Evolutionary conservation across 2,113 vertebrate species (phyloP).

Genomic region (Bambusicola thoracicus): DNA sequence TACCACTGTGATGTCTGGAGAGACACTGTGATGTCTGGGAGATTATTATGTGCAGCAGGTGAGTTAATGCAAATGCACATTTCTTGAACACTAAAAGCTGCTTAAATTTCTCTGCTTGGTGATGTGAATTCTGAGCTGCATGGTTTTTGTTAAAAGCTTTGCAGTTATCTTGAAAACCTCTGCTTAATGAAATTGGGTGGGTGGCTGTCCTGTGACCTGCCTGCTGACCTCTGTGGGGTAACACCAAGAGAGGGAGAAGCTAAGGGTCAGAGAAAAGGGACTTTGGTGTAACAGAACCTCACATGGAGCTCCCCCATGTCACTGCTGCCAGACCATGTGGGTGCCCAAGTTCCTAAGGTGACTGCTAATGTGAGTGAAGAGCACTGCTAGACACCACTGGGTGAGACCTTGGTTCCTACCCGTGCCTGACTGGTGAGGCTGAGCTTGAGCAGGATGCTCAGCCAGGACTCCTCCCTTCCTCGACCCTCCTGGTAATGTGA

Average conservation of each 20-base stretch:
- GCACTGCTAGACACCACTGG: background rate
- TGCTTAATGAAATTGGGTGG: background rate
- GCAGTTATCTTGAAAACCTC: background rate
- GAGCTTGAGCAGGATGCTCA: background rate
- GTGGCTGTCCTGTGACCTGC: background rate
- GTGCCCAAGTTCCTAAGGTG: background rate
- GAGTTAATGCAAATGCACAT: background rate
- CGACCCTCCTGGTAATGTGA: background rate
- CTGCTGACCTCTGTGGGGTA: background rate
- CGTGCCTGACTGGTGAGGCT: background rate
- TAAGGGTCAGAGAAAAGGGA: background rate
- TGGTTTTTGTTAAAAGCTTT: background rate
- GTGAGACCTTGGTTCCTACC: background rate
- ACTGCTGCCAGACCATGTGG: background rate
- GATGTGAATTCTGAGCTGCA: rapidly evolving
- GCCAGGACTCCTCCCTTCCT: background rate
- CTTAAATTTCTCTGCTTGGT: background rate
- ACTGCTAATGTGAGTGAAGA: background rate
- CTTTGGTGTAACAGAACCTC: background rate
- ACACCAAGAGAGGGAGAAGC: background rate
- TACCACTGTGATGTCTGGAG: background rate
- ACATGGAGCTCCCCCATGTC: background rate
- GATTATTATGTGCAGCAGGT: background rate
- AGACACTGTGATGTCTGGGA: background rate
- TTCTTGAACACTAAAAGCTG: background rate